These are phyloP conservation scores for Onychorhynchus coronatus DNA, from an alignment of 2,113 vertebrate species.

Conservation along the genomic window DNA sequence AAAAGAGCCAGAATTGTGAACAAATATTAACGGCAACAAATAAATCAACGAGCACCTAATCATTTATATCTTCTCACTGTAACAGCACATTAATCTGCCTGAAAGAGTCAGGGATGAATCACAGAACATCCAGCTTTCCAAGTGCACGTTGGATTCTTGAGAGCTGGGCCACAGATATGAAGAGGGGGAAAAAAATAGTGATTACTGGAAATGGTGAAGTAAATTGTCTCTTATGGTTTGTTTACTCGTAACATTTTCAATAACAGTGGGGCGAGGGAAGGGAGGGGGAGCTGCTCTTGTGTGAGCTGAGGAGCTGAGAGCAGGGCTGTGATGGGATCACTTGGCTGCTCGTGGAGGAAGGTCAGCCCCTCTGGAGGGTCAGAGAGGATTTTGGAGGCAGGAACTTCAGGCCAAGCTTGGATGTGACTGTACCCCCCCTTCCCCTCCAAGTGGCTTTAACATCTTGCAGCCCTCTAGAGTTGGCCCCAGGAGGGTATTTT, in stretches of 20 bases:
- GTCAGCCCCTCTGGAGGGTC: not conserved
- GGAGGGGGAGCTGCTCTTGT: not conserved
- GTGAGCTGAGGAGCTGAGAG: not conserved
- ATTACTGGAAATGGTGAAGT: slow-evolving; percentile 26
- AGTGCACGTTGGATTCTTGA: not conserved
- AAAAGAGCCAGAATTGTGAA: slow-evolving; percentile 12
- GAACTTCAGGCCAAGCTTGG: not conserved
- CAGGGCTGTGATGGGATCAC: not conserved
- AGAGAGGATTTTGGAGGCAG: not conserved
- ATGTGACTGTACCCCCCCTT: not conserved
- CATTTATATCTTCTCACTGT: not conserved
- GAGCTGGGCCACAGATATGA: not conserved
- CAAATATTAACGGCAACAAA: slow-evolving; percentile 34
- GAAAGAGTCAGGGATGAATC: not conserved
- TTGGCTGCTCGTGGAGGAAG: not conserved
- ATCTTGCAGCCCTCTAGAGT: not conserved
- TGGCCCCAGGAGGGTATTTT: not conserved
- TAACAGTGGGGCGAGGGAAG: fast-evolving
- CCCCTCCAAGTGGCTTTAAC: not conserved
- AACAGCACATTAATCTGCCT: slow-evolving; percentile 46
- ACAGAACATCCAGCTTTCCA: not conserved
- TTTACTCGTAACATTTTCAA: not conserved
- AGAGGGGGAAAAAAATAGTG: not conserved
- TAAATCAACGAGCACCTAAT: slow-evolving; percentile 44
- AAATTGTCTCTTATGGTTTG: not conserved